These are phyloP conservation scores for Pelodiscus sinensis DNA, from an alignment of 2,113 vertebrate genomes.

Conservation along the genomic window DNA sequence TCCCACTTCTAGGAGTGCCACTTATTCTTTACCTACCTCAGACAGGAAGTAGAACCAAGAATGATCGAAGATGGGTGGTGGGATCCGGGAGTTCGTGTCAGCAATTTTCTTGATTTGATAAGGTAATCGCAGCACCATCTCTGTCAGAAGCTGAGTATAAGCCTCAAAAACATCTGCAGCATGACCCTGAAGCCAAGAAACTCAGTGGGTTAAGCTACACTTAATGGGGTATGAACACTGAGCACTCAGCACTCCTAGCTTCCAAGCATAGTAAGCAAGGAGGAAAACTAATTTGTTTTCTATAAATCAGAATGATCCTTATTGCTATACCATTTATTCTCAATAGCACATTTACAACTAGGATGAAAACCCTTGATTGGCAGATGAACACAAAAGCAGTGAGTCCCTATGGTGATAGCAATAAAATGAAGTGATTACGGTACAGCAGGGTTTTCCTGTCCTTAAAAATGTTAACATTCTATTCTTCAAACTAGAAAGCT, in stretches of 20 bases:
- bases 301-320: neutral
- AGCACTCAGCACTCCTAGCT: neutral
- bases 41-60: conserved; percentile 99
- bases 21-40: conserved; percentile 78
- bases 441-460: neutral
- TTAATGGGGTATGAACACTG: neutral
- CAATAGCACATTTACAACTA: neutral
- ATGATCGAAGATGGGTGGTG: conserved; percentile 96
- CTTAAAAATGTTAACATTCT: neutral
- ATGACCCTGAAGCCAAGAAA: conserved; percentile 84
- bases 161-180: conserved; percentile 98
- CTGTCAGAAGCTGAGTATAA: conserved; percentile 96
- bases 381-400: neutral
- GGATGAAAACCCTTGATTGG: neutral
- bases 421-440: neutral
- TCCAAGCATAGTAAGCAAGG: rapidly evolving
- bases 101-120: conserved; percentile 99
- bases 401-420: neutral
- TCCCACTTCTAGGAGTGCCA: neutral
- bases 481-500: neutral
- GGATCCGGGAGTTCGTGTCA: conserved; percentile 93
- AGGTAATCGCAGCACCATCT: conserved; percentile 96
- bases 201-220: neutral
- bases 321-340: neutral
- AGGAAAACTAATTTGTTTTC: neutral